Percentiles rank a stretch among this genome's conserved stretches.
These are phyloP conservation scores for Intellagama lesueurii DNA, from an alignment of 2,797 vertebrate species.

Conservation along the genomic window DNA sequence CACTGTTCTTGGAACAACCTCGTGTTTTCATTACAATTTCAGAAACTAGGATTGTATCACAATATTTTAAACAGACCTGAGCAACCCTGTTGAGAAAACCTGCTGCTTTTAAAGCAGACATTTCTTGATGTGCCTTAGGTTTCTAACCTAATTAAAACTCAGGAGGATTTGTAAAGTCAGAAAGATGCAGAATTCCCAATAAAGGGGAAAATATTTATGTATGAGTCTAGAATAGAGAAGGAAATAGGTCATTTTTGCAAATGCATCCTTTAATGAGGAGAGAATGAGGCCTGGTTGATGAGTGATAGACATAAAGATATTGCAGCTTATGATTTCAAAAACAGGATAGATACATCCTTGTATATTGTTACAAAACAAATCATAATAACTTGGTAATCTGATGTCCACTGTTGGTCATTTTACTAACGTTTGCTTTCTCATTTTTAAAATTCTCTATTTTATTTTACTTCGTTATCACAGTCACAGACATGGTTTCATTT, in stretches of 20 bases:
- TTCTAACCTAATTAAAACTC: constrained; percentile 65
- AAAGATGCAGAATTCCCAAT: constrained; percentile 39
- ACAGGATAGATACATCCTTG: not conserved
- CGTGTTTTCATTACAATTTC: constrained; percentile 12
- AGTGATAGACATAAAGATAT: not conserved
- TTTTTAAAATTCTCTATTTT: not conserved
- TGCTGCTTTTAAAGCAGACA: constrained; percentile 48
- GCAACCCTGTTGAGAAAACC: constrained; percentile 35
- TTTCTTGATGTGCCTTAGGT: constrained; percentile 49
- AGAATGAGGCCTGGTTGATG: not conserved
- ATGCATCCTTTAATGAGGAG: not conserved
- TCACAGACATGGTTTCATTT: too few species aligned
- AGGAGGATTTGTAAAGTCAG: constrained; percentile 54
- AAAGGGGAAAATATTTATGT: constrained; percentile 25
- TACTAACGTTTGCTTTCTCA: not conserved
- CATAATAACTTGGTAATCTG: not conserved
- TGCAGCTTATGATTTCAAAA: not conserved
- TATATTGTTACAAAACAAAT: not conserved
- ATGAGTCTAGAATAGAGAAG: constrained; percentile 23
- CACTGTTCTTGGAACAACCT: not conserved
- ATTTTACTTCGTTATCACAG: too few species aligned
- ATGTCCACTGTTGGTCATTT: not conserved
- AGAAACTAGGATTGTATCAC: not conserved
- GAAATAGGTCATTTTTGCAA: constrained; percentile 33
- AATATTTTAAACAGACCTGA: constrained; percentile 31